phyloP scores from a whole-genome alignment of 2,113 vertebrate genomes.

The Xenus cinereus region DNA sequence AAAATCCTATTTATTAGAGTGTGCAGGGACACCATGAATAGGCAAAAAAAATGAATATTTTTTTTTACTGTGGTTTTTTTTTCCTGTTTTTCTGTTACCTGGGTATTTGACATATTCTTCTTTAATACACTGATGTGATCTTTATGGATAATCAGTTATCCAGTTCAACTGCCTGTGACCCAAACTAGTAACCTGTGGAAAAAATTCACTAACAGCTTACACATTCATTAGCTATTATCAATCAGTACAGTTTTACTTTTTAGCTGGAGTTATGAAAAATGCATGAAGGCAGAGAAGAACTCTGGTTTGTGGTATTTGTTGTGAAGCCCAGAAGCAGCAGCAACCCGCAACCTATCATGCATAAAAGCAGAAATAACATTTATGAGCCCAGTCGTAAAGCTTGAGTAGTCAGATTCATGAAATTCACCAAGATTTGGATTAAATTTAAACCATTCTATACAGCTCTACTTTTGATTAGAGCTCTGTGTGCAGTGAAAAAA shows the following conservation, averaged over 20 bases:
- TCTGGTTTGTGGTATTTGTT: not conserved
- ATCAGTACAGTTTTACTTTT: constrained; percentile 58
- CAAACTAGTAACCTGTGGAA: not conserved
- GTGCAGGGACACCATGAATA: not conserved
- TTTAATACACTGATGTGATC: not conserved
- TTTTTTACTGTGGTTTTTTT: not conserved
- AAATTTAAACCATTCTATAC: constrained; percentile 70
- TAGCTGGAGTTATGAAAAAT: constrained; percentile 42
- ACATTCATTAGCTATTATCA: constrained; percentile 58
- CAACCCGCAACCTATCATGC: constrained; percentile 1
- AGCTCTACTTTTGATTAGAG: constrained; percentile 67
- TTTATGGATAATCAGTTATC: constrained; percentile 36
- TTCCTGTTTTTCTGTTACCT: too few relatives aligned
- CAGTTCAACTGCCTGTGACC: not conserved
- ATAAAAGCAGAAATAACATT: constrained; percentile 70
- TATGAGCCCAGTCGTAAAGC: constrained; percentile 59
- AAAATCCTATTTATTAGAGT: not conserved
- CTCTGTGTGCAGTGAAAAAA: constrained; percentile 51
- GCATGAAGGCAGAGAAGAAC: constrained; percentile 11
- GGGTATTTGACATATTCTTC: not conserved
- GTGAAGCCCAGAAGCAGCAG: not conserved
- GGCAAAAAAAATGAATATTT: not conserved
- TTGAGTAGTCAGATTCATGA: constrained; percentile 72
- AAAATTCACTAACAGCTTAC: not conserved
- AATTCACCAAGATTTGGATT: constrained; percentile 73